Base-by-base conservation (phyloP, 1,140 invertebrate species). In the Dreissena rostriformis region DNA sequence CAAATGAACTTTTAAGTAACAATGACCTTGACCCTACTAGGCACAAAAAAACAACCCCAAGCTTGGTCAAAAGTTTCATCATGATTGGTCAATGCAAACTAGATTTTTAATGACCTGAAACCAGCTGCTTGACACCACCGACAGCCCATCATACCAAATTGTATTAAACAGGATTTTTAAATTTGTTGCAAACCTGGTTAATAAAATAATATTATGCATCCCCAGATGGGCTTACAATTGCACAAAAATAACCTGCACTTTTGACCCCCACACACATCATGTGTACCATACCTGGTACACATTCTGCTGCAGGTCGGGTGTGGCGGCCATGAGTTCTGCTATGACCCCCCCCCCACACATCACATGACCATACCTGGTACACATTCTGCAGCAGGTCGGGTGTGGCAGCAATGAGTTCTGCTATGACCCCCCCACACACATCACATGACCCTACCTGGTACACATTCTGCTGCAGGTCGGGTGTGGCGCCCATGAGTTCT, bases 391-490 rank as follows among this genome's bases (percentile, higher is more conserved):
- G 95, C 85, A 98, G 94, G 2, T 94, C 93, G 0, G 96, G 96
- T 0, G 98, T 99, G 93, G 98, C 97, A 28, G 96, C 94, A 95
- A 99, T 97, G 7, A 99, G 96, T 87, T 98, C 96, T 28, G 96
- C 96, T 65, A 99, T 95, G 52, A 99, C 96, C 4, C 96, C 96
- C 94, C 99, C 99, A n/a, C n/a, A n/a, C n/a, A n/a, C n/a, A n/a
- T n/a, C n/a, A n/a, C n/a, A n/a, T n/a, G n/a, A n/a, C n/a, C 85
- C 88, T 86, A 93, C 93, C 76, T 91, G 86, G 77, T 93, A 93
- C 49, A 99, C 97, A 0, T 97, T 97, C 94, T 98, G 97, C 93
- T 95, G 95, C 85, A 98, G 94, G 2, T 94, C 93, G 0, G 96
- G 96, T 0, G 98, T 99, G 93, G 98, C 97, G 28, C 96, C 94